Percentiles rank a stretch among this genome's conserved stretches.
Conservation (phyloP, 2,888 invertebrate species). For the Monoplex corrugatus region DNA sequence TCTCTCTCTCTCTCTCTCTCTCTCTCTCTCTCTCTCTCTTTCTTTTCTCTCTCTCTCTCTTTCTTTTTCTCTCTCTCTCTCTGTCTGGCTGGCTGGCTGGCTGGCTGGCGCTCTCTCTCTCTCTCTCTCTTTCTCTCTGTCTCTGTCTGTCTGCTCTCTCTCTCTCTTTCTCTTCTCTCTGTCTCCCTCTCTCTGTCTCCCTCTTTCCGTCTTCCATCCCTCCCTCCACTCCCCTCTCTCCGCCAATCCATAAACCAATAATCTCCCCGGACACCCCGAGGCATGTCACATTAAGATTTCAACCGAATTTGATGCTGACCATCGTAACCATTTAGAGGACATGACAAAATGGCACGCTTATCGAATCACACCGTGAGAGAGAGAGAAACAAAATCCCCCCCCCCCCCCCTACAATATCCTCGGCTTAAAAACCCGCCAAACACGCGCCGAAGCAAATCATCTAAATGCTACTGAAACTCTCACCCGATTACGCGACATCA, state of each 20-base stretch:
- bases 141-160: too few species aligned
- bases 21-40: neutral
- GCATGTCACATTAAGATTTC: neutral
- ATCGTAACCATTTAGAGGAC: neutral
- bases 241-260: too few species aligned
- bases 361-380: neutral
- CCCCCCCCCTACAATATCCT: too few species aligned
- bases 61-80: neutral
- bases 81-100: too few species aligned
- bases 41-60: neutral
- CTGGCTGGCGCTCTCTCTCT: too few species aligned
- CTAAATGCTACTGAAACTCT: neutral
- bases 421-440: neutral
- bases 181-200: too few species aligned
- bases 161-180: too few species aligned
- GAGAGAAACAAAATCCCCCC: neutral
- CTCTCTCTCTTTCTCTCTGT: too few species aligned
- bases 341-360: neutral
- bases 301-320: conserved; percentile 3
- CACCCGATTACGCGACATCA: neutral
- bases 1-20: too few species aligned
- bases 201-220: too few species aligned
- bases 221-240: too few species aligned
- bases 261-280: neutral
- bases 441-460: neutral